Evolutionary conservation across 1,140 invertebrate genomes (phyloP).

Genomic region (Drosophila dunni): DNA sequence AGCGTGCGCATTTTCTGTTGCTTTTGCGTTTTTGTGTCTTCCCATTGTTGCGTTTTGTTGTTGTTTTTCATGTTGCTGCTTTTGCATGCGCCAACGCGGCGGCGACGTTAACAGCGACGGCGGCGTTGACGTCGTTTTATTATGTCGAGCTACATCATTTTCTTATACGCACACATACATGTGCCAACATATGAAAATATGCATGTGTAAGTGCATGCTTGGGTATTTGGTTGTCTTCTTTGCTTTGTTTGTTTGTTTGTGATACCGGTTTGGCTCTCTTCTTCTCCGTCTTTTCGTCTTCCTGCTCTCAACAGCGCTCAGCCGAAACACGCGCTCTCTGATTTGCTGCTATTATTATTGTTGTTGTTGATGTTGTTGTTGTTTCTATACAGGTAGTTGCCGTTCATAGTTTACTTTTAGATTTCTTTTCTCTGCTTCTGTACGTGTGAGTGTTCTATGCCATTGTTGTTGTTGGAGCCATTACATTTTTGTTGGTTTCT

Average conservation of each 20-base stretch:
- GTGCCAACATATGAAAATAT: neutral
- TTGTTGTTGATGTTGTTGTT: constrained; percentile 33
- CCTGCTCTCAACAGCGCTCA: constrained; percentile 17
- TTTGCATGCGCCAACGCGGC: constrained; percentile 18
- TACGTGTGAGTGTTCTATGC: constrained; percentile 34
- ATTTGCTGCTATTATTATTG: too few species aligned
- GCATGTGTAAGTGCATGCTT: constrained; percentile 36
- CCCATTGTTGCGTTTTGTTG: constrained; percentile 53
- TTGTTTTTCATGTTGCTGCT: constrained; percentile 46
- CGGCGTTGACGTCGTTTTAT: constrained; percentile 23
- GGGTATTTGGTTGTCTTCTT: constrained; percentile 49
- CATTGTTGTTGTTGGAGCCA: constrained; percentile 2
- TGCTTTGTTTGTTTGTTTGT: constrained; percentile 63
- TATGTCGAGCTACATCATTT: constrained; percentile 41
- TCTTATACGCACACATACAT: constrained; percentile 34
- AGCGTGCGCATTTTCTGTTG: constrained; percentile 55
- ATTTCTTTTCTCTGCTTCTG: constrained; percentile 77
- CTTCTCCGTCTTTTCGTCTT: constrained; percentile 10
- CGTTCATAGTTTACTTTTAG: constrained; percentile 75
- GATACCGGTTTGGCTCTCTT: constrained; percentile 66
- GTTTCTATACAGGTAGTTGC: constrained; percentile 65
- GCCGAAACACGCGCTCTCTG: constrained; percentile 17
- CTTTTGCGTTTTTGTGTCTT: constrained; percentile 40
- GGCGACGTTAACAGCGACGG: neutral
- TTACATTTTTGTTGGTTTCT: constrained; percentile 22